Evolutionary conservation across 2,113 vertebrate species (phyloP).

Genomic region (Telmatochromis sp.): DNA sequence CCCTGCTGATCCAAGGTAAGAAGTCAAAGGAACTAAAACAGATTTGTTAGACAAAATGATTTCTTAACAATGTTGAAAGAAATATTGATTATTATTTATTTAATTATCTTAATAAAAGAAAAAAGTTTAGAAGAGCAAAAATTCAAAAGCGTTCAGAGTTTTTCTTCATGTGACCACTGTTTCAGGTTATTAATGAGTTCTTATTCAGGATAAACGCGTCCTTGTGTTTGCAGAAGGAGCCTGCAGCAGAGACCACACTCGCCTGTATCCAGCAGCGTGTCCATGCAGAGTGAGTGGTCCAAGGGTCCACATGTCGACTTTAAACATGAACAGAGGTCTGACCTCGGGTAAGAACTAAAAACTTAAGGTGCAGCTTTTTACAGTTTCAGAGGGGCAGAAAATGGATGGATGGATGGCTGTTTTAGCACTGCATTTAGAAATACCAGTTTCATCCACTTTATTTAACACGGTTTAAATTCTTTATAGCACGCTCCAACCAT

Average conservation of each 20-base stretch:
- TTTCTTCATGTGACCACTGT: background rate
- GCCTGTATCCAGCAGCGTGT: background rate
- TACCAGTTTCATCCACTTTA: background rate
- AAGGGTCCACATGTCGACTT: background rate
- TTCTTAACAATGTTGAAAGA: background rate
- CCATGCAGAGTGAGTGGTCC: background rate
- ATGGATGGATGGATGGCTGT: background rate
- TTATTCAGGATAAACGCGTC: background rate
- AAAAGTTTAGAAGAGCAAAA: background rate
- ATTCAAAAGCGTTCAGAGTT: background rate
- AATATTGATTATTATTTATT: background rate
- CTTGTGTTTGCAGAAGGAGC: background rate
- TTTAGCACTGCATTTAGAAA: background rate
- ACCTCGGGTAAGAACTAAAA: background rate
- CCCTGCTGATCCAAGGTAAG: background rate
- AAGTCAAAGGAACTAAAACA: background rate
- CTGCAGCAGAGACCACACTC: background rate
- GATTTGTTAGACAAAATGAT: background rate
- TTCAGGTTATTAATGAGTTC: background rate
- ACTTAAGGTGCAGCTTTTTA: background rate
- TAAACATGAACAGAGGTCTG: background rate
- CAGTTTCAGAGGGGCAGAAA: background rate
- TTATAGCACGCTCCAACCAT: background rate
- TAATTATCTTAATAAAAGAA: background rate
- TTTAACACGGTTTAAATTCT: background rate